These are phyloP conservation scores for Norana najaformis DNA, from an alignment of 2,888 invertebrate genomes.

Conservation along the genomic window DNA sequence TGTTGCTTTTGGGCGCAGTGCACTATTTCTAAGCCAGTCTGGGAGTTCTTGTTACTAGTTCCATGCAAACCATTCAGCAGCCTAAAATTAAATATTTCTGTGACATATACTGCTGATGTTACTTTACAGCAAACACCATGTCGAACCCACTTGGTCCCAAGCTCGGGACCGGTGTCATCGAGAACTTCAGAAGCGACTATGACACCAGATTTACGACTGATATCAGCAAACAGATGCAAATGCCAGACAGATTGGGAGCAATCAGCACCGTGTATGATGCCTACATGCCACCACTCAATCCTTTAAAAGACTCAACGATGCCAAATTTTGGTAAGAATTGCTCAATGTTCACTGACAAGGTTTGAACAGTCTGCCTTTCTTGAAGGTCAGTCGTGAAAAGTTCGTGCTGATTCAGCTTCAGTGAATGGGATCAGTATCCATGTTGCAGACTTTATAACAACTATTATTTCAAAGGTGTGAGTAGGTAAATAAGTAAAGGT, in stretches of 20 bases:
- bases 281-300: neutral
- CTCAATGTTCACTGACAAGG: neutral
- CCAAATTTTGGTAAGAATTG: slow-evolving; percentile 10
- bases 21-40: too few species aligned
- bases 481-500: too few species aligned
- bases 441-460: too few species aligned
- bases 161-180: neutral
- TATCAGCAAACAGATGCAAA: slow-evolving; percentile 80
- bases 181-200: slow-evolving; percentile 61
- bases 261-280: neutral
- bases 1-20: neutral
- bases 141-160: neutral
- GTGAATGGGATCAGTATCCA: neutral
- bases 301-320: neutral
- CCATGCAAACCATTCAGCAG: too few species aligned
- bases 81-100: neutral
- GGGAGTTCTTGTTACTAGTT: neutral
- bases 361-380: neutral
- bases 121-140: neutral
- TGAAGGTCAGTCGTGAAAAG: neutral
- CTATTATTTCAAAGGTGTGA: too few species aligned
- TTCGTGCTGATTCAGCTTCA: too few species aligned
- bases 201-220: slow-evolving; percentile 78
- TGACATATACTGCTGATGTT: neutral
- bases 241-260: slow-evolving; percentile 71